Evolutionary conservation across 1,140 invertebrate species (phyloP), one percentile per base, ranked within the genome.

Genomic region (Bombus sylvicola): DNA sequence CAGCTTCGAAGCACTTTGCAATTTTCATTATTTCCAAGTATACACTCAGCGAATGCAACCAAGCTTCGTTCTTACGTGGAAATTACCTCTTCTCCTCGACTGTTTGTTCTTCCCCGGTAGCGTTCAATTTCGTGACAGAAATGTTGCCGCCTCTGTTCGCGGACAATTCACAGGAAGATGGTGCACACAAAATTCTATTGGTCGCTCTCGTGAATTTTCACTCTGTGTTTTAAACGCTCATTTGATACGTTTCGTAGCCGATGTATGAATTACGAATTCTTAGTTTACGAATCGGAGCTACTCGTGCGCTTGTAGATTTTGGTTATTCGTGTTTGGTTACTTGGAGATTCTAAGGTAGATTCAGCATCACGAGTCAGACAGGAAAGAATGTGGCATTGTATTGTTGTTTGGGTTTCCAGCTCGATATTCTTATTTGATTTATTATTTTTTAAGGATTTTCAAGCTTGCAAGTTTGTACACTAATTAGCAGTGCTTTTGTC

Each of bases 1-100:
- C 62, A 25, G 18, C 72, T 39, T 10, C 37, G 57, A 74, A 74
- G 47, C 64, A 77, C 18, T 53, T 53, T 53, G 47, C 47, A 22
- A 69, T 83, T 83, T 78, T 77, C 82, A 78, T 73, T 75, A 66
- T 78, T 83, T 71, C 82, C 53, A 85, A 78, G 62, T 78, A 78
- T 43, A 69, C 73, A 69, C 10, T 25, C 53, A n/a, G 41, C 39
- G 57, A 72, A 39, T 31, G 76, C 53, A 72, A 71, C 68, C 18
- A 25, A 53, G 57, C 71, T 73, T 43, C 53, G 41, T 80, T 81
- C 71, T 81, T 74, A 78, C 53, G 75, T 77, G 68, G 39, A 74
- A 81, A 84, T 76, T 81, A 69, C 77, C 34, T 39, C 57, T 31
- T 66, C 22, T 53, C 4, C 34, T 0, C 43, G 5, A 18, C 34